These are phyloP conservation scores for Polydrusus tereticollis DNA, from an alignment of 2,888 invertebrate species.

Conservation along the genomic window DNA sequence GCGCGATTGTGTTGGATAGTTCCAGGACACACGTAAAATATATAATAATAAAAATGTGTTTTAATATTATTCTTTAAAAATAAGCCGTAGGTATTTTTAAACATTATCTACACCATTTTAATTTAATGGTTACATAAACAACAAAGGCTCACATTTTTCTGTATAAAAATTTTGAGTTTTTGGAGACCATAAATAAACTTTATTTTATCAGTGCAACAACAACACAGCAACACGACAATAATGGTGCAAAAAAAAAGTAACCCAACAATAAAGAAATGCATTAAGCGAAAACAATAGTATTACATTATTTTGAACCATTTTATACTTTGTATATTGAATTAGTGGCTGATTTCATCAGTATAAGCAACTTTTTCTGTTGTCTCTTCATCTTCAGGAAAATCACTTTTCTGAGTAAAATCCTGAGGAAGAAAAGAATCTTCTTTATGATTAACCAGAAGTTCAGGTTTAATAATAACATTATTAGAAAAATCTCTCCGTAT, in stretches of 20 bases:
- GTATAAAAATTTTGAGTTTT: no score
- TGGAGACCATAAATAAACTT: neutral
- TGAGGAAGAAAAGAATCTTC: conserved; percentile 11
- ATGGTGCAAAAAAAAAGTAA: neutral
- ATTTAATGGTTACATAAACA: no score
- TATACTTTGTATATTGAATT: no score
- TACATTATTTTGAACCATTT: no score
- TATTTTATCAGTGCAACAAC: neutral
- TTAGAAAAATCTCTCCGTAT: conserved; percentile 56
- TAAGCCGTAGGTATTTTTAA: neutral
- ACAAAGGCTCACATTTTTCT: no score
- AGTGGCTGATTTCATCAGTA: neutral
- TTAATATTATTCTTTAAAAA: neutral
- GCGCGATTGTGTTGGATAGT: no score
- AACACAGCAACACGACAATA: neutral
- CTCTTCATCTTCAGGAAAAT: neutral
- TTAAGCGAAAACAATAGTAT: neutral
- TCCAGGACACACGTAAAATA: neutral
- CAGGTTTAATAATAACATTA: conserved; percentile 48
- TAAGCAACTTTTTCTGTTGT: neutral
- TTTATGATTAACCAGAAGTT: conserved; percentile 1
- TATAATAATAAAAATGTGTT: neutral
- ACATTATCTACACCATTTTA: neutral
- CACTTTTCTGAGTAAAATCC: conserved; percentile 16
- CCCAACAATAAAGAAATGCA: neutral